These are phyloP conservation scores for Drosophila borealis DNA, from an alignment of 2,888 invertebrate species.

Conservation along the genomic window DNA sequence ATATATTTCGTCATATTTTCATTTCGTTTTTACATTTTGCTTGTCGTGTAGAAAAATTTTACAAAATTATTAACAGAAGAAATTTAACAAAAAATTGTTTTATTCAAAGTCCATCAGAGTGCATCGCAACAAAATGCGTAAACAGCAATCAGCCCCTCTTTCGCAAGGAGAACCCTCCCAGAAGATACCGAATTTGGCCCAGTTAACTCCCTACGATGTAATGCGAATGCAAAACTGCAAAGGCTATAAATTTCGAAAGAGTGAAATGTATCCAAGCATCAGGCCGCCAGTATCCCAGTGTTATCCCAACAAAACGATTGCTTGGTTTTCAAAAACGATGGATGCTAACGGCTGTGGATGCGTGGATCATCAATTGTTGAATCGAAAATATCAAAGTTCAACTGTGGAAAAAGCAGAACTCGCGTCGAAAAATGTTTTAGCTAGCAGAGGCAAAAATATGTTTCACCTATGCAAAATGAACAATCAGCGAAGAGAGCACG, in stretches of 20 bases:
- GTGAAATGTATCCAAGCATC: slow-evolving; percentile 34
- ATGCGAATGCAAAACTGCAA: slow-evolving; percentile 29
- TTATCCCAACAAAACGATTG: not conserved
- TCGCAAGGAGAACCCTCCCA: not conserved
- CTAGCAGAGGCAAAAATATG: not conserved
- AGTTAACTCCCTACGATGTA: slow-evolving; percentile 24
- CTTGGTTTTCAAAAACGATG: slow-evolving; percentile 15
- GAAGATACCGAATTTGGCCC: not conserved
- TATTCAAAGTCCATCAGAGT: slow-evolving; percentile 6
- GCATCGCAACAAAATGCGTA: slow-evolving; percentile 23
- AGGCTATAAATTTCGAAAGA: not conserved
- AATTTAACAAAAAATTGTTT: slow-evolving; percentile 4
- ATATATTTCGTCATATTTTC: not conserved
- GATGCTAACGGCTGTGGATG: slow-evolving; percentile 5
- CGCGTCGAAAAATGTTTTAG: not conserved
- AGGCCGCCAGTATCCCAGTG: slow-evolving; percentile 30
- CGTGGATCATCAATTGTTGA: not conserved
- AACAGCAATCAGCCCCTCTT: not conserved
- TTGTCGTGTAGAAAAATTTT: slow-evolving; percentile 13
- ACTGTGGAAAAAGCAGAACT: not conserved
- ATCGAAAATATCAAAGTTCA: not conserved
- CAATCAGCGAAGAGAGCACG: no score
- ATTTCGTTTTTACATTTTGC: slow-evolving; percentile 20
- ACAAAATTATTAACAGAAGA: slow-evolving; percentile 33
- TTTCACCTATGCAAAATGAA: not conserved